phyloP scores from a whole-genome alignment of 1,140 invertebrate species.

The Bombus polaris region DNA sequence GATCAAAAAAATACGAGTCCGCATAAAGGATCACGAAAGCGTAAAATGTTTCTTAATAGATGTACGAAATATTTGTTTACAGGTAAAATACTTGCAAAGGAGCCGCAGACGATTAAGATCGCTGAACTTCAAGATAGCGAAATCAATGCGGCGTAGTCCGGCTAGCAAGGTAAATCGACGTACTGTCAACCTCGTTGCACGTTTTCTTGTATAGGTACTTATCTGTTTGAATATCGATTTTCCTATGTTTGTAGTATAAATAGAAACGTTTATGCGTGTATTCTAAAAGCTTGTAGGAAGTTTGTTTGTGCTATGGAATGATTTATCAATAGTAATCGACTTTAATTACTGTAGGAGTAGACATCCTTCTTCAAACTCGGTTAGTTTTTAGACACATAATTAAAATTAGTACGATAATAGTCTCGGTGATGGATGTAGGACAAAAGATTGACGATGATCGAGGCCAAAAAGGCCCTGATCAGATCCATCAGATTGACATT shows the following conservation, averaged over 20 bases:
- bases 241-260: neutral
- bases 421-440: constrained; percentile 77
- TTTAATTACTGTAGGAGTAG: neutral
- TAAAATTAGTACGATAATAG: constrained; percentile 61
- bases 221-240: neutral
- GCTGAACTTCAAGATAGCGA: constrained; percentile 75
- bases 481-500: constrained; percentile 75
- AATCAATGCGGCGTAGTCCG: constrained; percentile 9
- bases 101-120: constrained; percentile 80
- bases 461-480: constrained; percentile 75
- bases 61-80: neutral
- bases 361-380: neutral
- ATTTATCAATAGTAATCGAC: neutral
- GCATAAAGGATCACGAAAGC: too few species aligned
- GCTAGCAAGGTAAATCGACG: constrained; percentile 29
- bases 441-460: constrained; percentile 69
- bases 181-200: neutral
- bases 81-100: constrained; percentile 83
- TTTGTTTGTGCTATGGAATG: neutral
- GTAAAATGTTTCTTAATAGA: too few species aligned
- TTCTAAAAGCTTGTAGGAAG: neutral
- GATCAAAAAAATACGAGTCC: too few species aligned
- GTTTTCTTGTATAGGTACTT: neutral
- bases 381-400: constrained; percentile 31
- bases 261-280: neutral